Evolutionary conservation across 2,888 invertebrate genomes (phyloP), one percentile per base, ranked within the genome.

Genomic region (Acrobasis repandana): DNA sequence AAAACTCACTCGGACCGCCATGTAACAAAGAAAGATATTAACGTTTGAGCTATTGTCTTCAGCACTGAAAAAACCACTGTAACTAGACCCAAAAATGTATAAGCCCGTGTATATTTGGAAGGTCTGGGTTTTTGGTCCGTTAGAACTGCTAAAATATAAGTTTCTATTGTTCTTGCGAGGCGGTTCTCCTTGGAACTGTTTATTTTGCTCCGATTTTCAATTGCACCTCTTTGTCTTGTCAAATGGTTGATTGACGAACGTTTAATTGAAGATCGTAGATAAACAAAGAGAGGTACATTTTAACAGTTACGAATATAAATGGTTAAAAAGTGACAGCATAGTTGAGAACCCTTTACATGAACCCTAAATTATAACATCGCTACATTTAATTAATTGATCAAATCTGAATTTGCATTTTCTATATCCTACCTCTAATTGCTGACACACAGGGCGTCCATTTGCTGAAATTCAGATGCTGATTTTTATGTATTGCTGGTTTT

Each of bases 11-110:
- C 33, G 52, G 60, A 46, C 60, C 9, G 47, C n/a, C 49, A 34
- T 33, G 52, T 46, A 86, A 90, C 88, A 90, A 89, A 88, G 90
- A 85, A 87, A 87, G 86, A 87, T 90, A 90, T 90, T 90, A 90
- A 90, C 88, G 88, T 86, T 88, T 85, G 80, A 79, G 71, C 73
- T 80, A 88, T 90, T 90, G 90, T 90, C 83, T 88, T 79, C 52
- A 76, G 75, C 77, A 75, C 82, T 82, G 82, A 82, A 80, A 76
- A 66, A 65, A 65, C 87, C 86, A 78, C 65, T 61, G 11, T 72
- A 76, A 58, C 69, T 63, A 70, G 82, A 77, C 68, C 72, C 63
- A 62, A 50, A 51, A 14, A 14, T 43, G 18, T 56, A 56, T 43
- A 34, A 51, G 34, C 9, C 14, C 15, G n/a, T 34, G 11, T 43